Percentiles rank a stretch among this genome's conserved stretches.
These are phyloP conservation scores for Oikopleura dioica DNA, from an alignment of 23 tunicate genomes.

Conservation along the genomic window DNA sequence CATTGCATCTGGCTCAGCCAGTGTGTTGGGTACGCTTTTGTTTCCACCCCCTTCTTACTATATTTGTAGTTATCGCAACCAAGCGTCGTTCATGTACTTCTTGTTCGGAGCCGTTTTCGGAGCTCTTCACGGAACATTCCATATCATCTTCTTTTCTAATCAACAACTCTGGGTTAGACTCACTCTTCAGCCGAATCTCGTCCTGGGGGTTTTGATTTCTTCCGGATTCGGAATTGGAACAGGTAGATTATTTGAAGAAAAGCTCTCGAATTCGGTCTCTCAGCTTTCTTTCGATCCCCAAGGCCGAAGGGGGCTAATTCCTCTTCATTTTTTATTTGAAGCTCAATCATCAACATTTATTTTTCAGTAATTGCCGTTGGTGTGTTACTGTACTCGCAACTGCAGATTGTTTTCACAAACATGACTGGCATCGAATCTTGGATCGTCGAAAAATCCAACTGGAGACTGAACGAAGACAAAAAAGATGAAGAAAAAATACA, in stretches of 20 bases:
- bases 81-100: constrained; percentile 49
- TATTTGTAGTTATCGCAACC: too few species aligned
- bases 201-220: background rate
- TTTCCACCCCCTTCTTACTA: too few species aligned
- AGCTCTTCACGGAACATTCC: constrained; percentile 23
- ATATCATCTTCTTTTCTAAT: background rate
- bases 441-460: constrained; percentile 79
- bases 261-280: too few species aligned
- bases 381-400: constrained; percentile 45
- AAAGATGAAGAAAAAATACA: too few species aligned
- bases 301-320: too few species aligned
- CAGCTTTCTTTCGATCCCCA: too few species aligned
- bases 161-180: background rate
- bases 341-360: too few species aligned
- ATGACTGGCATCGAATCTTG: constrained; percentile 80
- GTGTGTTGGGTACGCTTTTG: constrained; percentile 58
- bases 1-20: constrained; percentile 94
- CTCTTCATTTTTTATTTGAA: too few species aligned
- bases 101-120: constrained; percentile 36
- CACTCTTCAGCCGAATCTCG: background rate
- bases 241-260: too few species aligned
- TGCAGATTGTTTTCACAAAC: constrained; percentile 31
- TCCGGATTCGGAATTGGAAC: background rate
- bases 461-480: too few species aligned
- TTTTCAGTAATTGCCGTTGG: constrained; percentile 75